Conservation (phyloP, 2,797 vertebrate genomes). For the Liasis olivaceus region DNA sequence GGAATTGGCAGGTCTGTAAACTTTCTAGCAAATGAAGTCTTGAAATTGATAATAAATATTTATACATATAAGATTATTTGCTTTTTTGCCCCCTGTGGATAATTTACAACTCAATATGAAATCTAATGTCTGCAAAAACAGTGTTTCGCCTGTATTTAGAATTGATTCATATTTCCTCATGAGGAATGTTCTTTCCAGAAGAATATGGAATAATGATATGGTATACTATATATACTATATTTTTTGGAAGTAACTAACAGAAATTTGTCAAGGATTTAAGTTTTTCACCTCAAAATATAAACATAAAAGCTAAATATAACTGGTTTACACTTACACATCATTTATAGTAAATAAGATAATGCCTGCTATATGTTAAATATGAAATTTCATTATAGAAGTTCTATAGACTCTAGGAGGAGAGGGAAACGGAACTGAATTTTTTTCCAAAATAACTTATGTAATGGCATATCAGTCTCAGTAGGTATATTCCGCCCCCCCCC, state of each 20-base stretch:
- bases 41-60: slow-evolving; percentile 71
- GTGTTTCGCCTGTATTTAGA: not conserved
- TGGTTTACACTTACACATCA: not conserved
- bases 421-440: not conserved
- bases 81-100: not conserved
- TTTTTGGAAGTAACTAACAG: not conserved
- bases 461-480: not conserved
- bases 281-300: not conserved
- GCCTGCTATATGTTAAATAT: not conserved
- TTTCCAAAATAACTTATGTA: not conserved
- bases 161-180: not conserved
- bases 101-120: not conserved
- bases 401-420: not conserved
- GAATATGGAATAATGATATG: not conserved
- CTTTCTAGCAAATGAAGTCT: slow-evolving; percentile 60
- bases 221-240: not conserved
- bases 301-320: not conserved
- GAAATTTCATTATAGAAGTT: not conserved
- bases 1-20: slow-evolving; percentile 38
- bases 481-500: not conserved
- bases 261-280: not conserved
- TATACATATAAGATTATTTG: slow-evolving; percentile 53
- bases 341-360: not conserved
- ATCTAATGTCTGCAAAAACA: not conserved
- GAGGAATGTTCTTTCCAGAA: not conserved